These are phyloP conservation scores for Drosophila bocqueti DNA, from an alignment of 1,140 invertebrate genomes.

Conservation along the genomic window DNA sequence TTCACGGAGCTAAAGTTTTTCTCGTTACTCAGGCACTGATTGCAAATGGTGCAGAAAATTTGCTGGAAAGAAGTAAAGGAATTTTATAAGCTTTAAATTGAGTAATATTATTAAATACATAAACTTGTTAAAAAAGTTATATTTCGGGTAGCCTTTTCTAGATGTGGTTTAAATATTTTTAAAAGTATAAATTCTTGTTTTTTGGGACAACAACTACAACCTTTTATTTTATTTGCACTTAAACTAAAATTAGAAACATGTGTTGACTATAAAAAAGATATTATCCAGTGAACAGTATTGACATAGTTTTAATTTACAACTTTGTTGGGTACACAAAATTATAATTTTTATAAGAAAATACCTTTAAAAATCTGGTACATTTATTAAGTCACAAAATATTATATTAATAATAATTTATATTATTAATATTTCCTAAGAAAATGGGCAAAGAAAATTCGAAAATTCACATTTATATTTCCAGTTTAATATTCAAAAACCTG, in stretches of 20 bases:
- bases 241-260: conserved; percentile 1
- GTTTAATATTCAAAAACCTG: too few species aligned
- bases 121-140: background rate
- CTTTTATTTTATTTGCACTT: background rate
- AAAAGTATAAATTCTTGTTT: background rate
- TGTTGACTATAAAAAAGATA: background rate
- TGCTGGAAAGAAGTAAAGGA: conserved; percentile 40
- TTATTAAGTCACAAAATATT: background rate
- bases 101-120: too few species aligned
- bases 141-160: background rate
- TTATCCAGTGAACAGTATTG: background rate
- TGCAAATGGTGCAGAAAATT: conserved; percentile 79
- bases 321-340: background rate
- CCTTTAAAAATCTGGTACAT: background rate
- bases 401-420: too few species aligned
- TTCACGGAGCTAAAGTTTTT: conserved; percentile 73
- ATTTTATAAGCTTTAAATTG: background rate
- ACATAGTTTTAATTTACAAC: background rate
- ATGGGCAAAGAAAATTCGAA: background rate
- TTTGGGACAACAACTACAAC: background rate
- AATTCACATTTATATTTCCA: background rate
- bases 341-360: background rate
- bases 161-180: background rate
- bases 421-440: background rate
- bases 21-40: conserved; percentile 74